Conservation (phyloP, 2,113 vertebrate genomes). For the Galbula dea region DNA sequence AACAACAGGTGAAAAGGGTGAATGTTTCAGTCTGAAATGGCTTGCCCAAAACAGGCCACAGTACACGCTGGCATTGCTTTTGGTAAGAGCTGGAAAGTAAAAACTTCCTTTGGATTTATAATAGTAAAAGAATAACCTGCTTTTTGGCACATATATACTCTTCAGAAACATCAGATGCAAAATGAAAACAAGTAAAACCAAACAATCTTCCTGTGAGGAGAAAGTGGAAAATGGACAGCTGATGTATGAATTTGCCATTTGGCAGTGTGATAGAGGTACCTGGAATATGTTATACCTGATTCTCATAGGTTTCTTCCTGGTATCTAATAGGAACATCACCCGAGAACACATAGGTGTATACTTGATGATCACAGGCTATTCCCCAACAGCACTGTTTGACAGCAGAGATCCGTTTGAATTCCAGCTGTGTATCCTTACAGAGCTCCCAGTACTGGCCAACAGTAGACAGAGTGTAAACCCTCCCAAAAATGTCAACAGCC, state of each 20-base stretch:
- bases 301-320: slow-evolving; percentile 94
- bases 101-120: background rate
- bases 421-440: slow-evolving; percentile 83
- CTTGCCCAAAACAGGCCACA: background rate
- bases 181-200: background rate
- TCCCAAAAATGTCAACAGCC: slow-evolving; percentile 92
- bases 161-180: background rate
- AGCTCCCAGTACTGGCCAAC: slow-evolving; percentile 91
- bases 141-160: background rate
- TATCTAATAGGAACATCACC: slow-evolving; percentile 87
- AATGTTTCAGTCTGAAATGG: background rate
- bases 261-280: background rate
- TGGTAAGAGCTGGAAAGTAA: background rate
- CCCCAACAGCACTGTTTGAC: slow-evolving; percentile 91
- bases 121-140: background rate
- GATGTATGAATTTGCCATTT: background rate
- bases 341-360: slow-evolving; percentile 87
- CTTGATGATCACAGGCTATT: slow-evolving; percentile 88
- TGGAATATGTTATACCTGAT: slow-evolving; percentile 77
- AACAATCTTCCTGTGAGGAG: background rate
- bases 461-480: slow-evolving; percentile 88
- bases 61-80: background rate
- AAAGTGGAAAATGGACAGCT: background rate
- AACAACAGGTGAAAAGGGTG: background rate
- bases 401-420: slow-evolving; percentile 89